phyloP scores from a whole-genome alignment of 2,113 vertebrate genomes.

The Psettodes erumei region DNA sequence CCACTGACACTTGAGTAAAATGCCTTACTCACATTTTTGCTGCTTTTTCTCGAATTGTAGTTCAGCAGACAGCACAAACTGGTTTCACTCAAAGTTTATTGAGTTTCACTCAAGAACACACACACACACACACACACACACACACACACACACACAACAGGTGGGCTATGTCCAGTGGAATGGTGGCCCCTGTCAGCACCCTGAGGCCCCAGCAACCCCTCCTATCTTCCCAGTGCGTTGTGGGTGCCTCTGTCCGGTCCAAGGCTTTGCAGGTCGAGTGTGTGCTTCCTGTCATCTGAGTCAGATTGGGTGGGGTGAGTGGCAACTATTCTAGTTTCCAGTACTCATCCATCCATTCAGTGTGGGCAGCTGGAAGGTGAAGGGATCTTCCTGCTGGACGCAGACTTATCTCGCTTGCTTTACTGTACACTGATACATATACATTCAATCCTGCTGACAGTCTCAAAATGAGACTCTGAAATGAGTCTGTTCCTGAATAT shows the following conservation, averaged over 20 bases:
- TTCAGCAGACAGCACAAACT: background rate
- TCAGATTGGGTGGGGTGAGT: constrained; percentile 36
- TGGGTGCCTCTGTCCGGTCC: constrained; percentile 32
- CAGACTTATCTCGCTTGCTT: no score
- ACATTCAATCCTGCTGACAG: no score
- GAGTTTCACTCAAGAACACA: background rate
- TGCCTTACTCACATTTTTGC: background rate
- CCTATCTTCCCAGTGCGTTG: constrained; percentile 38
- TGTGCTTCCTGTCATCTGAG: constrained; percentile 54
- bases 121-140: constrained; percentile 5
- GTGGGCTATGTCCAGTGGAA: constrained; percentile 61
- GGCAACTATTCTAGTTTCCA: constrained; percentile 43
- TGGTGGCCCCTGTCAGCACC: constrained; percentile 63
- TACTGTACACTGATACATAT: no score
- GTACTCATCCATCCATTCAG: constrained; percentile 34
- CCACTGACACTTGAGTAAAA: background rate
- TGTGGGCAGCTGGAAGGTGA: constrained; percentile 70
- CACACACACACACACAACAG: constrained; percentile 37
- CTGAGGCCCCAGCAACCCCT: constrained; percentile 34
- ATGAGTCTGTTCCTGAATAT: no score
- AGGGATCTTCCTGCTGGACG: constrained; percentile 46
- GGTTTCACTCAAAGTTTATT: background rate
- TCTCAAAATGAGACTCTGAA: background rate
- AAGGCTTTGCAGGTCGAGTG: constrained; percentile 55
- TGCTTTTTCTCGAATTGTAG: background rate